phyloP scores from a whole-genome alignment of 2,113 vertebrate species.

The Cryptomyrus ogoouensis region DNA sequence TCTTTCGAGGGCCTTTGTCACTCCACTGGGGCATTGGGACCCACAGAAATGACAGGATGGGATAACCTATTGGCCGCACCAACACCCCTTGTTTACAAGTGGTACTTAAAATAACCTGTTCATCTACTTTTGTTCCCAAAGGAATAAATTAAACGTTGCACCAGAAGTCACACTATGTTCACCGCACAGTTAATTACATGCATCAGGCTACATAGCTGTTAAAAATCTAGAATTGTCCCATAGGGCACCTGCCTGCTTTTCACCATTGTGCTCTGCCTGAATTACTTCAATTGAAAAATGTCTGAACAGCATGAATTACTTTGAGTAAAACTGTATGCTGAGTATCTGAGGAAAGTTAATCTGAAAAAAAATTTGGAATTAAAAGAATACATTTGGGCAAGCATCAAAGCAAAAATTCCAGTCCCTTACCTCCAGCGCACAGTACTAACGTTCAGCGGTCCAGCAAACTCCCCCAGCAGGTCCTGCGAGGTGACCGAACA shows the following conservation, averaged over 20 bases:
- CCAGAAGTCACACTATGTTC: not conserved
- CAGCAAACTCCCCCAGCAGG: not conserved
- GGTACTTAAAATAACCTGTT: not conserved
- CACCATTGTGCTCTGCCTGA: not conserved
- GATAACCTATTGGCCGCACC: not conserved
- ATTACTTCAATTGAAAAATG: not conserved
- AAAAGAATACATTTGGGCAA: not conserved
- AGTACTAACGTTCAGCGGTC: not conserved
- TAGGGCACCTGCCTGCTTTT: not conserved
- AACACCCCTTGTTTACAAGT: not conserved
- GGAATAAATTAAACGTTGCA: not conserved
- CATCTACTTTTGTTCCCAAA: not conserved
- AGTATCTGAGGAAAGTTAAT: not conserved
- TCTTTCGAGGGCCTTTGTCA: not conserved
- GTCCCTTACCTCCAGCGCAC: not conserved
- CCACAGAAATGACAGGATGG: not conserved
- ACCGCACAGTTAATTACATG: not conserved
- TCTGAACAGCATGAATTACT: not conserved
- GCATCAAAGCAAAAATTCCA: not conserved
- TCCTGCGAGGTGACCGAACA: not conserved
- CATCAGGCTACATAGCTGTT: not conserved
- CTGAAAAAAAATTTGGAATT: not conserved
- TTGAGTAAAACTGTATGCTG: not conserved
- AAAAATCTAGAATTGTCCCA: not conserved
- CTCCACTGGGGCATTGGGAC: not conserved